phyloP scores from a whole-genome alignment of 2,888 invertebrate species.

The Gortyna flavago region DNA sequence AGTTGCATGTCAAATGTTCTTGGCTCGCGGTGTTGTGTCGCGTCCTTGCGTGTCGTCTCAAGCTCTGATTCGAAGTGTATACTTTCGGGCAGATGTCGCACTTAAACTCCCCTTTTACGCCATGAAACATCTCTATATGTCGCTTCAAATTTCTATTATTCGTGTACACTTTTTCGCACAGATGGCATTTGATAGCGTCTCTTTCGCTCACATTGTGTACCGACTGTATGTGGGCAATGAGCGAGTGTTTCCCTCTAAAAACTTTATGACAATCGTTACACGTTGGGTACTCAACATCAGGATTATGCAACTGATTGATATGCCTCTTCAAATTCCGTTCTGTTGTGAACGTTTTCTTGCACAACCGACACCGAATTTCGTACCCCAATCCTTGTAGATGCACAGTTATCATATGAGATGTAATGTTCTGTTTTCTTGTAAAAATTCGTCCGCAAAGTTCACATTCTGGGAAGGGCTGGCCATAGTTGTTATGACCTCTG shows the following conservation, averaged over 20 bases:
- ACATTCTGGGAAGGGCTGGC: slow-evolving; percentile 81
- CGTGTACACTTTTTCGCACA: slow-evolving; percentile 79
- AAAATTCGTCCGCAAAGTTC: slow-evolving; percentile 83
- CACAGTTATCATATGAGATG: slow-evolving; percentile 82
- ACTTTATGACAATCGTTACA: slow-evolving; percentile 79
- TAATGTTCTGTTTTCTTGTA: slow-evolving; percentile 83
- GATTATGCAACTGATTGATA: slow-evolving; percentile 78
- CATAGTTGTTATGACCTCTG: slow-evolving; percentile 79
- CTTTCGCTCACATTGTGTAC: slow-evolving; percentile 69
- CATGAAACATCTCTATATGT: slow-evolving; percentile 80
- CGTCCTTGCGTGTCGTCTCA: slow-evolving; percentile 75
- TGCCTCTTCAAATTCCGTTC: slow-evolving; percentile 81
- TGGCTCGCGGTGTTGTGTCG: slow-evolving; percentile 70
- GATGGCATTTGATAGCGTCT: slow-evolving; percentile 71
- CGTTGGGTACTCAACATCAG: slow-evolving; percentile 74
- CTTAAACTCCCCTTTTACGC: slow-evolving; percentile 74
- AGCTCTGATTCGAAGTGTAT: slow-evolving; percentile 81
- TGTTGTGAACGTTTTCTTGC: slow-evolving; percentile 79
- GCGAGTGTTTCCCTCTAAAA: slow-evolving; percentile 77
- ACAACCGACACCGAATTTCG: slow-evolving; percentile 74
- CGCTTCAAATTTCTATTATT: slow-evolving; percentile 80
- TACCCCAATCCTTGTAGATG: slow-evolving; percentile 77
- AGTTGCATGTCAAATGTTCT: slow-evolving; percentile 66
- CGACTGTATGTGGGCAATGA: slow-evolving; percentile 78
- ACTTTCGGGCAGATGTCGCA: slow-evolving; percentile 82